phyloP scores from a whole-genome alignment of 2,113 vertebrate genomes.

The Stercorarius parasiticus region DNA sequence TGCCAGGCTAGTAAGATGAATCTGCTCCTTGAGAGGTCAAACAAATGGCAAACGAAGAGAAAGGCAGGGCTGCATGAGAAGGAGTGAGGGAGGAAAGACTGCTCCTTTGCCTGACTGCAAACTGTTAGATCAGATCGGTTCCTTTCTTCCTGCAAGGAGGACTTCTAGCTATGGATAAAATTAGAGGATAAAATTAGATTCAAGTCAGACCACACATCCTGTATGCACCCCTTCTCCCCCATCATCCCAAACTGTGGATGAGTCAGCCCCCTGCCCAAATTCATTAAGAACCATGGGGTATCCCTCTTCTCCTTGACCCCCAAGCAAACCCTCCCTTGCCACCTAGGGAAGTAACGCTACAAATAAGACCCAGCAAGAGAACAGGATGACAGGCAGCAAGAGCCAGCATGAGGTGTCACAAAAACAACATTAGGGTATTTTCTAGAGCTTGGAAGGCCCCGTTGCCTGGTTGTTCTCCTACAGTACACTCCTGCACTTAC shows the following conservation, averaged over 20 bases:
- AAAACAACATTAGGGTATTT: not conserved
- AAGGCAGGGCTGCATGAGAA: not conserved
- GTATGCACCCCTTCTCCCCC: not conserved
- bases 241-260: not conserved
- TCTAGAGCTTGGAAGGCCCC: not conserved
- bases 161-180: not conserved
- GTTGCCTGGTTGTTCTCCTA: not conserved
- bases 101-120: not conserved
- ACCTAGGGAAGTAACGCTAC: not conserved
- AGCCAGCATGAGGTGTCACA: not conserved
- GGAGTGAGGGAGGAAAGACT: not conserved
- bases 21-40: not conserved
- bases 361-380: not conserved
- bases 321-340: not conserved
- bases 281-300: not conserved
- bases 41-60: not conserved
- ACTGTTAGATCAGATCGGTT: not conserved
- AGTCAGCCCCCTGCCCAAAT: not conserved
- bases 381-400: not conserved
- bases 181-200: not conserved
- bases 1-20: not conserved
- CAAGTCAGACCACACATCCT: not conserved
- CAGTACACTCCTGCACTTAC: not conserved
- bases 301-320: not conserved
- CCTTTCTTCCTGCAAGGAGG: not conserved